Base-by-base conservation (phyloP, 92 coral and sea anemone genomes). In the Metridium senile region DNA sequence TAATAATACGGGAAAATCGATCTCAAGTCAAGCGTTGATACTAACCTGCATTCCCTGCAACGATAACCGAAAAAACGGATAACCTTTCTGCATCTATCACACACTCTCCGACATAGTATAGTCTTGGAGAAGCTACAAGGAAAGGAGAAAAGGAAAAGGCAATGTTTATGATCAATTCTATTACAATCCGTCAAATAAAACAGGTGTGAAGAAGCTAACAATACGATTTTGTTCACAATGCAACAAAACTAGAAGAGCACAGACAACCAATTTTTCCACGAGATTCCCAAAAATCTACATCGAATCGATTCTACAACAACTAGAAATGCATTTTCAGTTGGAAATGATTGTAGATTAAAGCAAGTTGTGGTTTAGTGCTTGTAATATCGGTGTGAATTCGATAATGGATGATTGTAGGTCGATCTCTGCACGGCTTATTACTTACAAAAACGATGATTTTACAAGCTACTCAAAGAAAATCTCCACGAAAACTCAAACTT, bases 11-110 rank as follows among this genome's bases (percentile, higher is more conserved):
- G 8, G 26, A 59, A 59, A 33, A 23, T 54, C 61, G 29, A 25
- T 68, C 39, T 66, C 32, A 70, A 69, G 26, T 27, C 27, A 43
- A 0, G 74, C 72, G 61, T 47, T 16, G 25, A 17, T 7, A 67
- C 93, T 43, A n/a, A 94, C 98, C 97, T 93, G 89, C 98, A 94
- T 63, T 85, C 88, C 52, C 89, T 84, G 73, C 98, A 94, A 26
- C 97, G 89, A 49, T 92, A 86, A 19, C 98, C 98, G 20, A 87
- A 79, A 87, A 94, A 89, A 10, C 97, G 90, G 9, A 94, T 91
- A 26, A 84, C 85, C 49, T 86, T 85, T 39, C 75, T 82, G 80
- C 98, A 94, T 51, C 85, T 68, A 62, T 92, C 94, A 57, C 98
- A 94, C 23, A 71, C 86, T 30, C 87, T 77, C 58, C 97, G 88